These are phyloP conservation scores for Stenodera caucasica DNA, from an alignment of 2,888 invertebrate species.

Conservation along the genomic window DNA sequence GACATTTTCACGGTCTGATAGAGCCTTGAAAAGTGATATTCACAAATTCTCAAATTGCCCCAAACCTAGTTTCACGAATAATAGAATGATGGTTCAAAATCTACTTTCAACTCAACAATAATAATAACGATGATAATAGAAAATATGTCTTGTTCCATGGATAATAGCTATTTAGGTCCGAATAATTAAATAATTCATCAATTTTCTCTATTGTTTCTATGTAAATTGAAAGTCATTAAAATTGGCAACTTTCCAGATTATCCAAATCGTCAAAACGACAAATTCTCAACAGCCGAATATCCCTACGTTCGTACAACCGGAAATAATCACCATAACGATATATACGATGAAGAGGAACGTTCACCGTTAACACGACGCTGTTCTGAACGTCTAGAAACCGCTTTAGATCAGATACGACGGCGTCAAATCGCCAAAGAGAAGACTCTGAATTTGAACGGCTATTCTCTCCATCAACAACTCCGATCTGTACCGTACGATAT, in stretches of 20 bases:
- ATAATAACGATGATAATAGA: slow-evolving; percentile 1
- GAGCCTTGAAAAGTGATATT: not conserved
- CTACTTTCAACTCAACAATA: no score
- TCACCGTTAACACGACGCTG: slow-evolving; percentile 56
- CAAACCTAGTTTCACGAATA: not conserved
- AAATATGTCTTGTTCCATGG: slow-evolving; percentile 1
- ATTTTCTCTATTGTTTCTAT: not conserved
- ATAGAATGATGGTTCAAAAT: not conserved
- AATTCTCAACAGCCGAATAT: slow-evolving; percentile 49
- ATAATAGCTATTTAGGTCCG: slow-evolving; percentile 4
- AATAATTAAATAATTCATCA: not conserved
- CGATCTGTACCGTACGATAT: slow-evolving; percentile 67
- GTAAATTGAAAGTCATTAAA: not conserved
- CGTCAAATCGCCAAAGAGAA: slow-evolving; percentile 60
- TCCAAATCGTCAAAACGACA: slow-evolving; percentile 51
- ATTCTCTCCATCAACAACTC: slow-evolving; percentile 66
- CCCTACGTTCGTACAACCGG: slow-evolving; percentile 46
- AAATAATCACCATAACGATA: slow-evolving; percentile 37
- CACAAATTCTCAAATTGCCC: not conserved
- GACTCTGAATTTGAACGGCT: slow-evolving; percentile 63
- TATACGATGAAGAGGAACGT: slow-evolving; percentile 42
- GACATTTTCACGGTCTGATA: not conserved
- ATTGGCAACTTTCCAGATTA: slow-evolving; percentile 35
- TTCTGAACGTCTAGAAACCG: slow-evolving; percentile 67
- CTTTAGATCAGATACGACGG: slow-evolving; percentile 66